Percentiles rank a stretch among this genome's conserved stretches.
Conservation (phyloP, 2,113 vertebrate species). For the Hyperopisus bebe region DNA sequence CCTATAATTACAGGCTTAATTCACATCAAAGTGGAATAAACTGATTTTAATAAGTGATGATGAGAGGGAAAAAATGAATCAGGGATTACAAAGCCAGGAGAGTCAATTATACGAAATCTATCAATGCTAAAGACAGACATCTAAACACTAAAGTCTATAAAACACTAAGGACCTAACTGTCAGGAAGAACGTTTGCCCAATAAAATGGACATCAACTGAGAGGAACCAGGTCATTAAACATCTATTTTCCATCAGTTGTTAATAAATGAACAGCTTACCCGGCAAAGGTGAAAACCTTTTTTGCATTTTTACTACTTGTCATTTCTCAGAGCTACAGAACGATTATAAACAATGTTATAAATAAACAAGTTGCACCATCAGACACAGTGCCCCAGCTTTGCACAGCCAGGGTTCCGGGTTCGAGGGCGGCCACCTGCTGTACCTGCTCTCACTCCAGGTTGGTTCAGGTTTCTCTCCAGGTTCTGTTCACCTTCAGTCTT, state of each 20-base stretch:
- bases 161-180: background rate
- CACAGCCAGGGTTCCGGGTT: background rate
- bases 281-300: background rate
- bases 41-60: slow-evolving; percentile 39
- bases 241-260: background rate
- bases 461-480: background rate
- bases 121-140: background rate
- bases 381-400: background rate
- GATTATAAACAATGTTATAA: background rate
- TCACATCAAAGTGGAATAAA: slow-evolving; percentile 58
- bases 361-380: background rate
- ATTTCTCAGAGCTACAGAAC: background rate
- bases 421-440: background rate
- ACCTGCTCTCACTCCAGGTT: background rate
- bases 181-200: background rate
- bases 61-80: slow-evolving; percentile 26
- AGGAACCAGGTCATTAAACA: background rate
- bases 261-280: background rate
- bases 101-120: slow-evolving; percentile 23
- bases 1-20: slow-evolving; percentile 44
- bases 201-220: background rate
- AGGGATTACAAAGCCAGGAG: slow-evolving; percentile 27
- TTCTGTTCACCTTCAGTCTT: background rate
- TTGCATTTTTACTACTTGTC: background rate
- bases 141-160: background rate